phyloP scores from a whole-genome alignment of 2,888 invertebrate genomes.

The Pinctada fucata region DNA sequence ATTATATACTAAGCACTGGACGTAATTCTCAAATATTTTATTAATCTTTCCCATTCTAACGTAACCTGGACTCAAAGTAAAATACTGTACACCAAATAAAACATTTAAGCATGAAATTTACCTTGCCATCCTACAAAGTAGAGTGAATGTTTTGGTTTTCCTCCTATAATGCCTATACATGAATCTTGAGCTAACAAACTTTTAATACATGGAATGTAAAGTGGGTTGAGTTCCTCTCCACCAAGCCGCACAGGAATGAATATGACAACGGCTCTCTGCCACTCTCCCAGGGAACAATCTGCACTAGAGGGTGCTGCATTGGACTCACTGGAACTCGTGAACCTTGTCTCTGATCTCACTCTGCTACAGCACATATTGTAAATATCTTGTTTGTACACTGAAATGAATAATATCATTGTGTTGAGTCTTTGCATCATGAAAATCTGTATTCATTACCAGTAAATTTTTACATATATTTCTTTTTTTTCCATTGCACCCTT shows the following conservation, averaged over 20 bases:
- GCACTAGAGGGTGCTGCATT: slow-evolving; percentile 19
- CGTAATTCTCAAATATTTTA: background rate
- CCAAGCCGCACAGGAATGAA: slow-evolving; percentile 91
- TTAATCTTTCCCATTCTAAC: background rate
- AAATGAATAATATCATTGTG: slow-evolving; percentile 44
- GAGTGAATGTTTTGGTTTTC: slow-evolving; percentile 93
- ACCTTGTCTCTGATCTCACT: slow-evolving; percentile 49
- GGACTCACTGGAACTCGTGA: slow-evolving; percentile 39
- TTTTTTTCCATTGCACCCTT: no score
- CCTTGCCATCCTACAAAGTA: slow-evolving; percentile 95
- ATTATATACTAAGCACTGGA: background rate
- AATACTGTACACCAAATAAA: background rate
- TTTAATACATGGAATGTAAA: slow-evolving; percentile 90
- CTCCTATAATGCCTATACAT: slow-evolving; percentile 95
- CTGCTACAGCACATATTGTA: slow-evolving; percentile 78
- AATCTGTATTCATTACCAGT: no score
- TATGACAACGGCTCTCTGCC: slow-evolving; percentile 81
- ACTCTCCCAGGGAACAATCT: slow-evolving; percentile 24
- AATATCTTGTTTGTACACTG: slow-evolving; percentile 88
- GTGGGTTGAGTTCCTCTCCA: slow-evolving; percentile 89
- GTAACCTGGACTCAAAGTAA: no score
- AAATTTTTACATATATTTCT: no score
- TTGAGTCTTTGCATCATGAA: no score
- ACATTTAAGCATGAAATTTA: slow-evolving; percentile 56
- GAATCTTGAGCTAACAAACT: slow-evolving; percentile 87